Conservation (phyloP, 2,888 invertebrate species). For the Scrobipalpa atriplicella region DNA sequence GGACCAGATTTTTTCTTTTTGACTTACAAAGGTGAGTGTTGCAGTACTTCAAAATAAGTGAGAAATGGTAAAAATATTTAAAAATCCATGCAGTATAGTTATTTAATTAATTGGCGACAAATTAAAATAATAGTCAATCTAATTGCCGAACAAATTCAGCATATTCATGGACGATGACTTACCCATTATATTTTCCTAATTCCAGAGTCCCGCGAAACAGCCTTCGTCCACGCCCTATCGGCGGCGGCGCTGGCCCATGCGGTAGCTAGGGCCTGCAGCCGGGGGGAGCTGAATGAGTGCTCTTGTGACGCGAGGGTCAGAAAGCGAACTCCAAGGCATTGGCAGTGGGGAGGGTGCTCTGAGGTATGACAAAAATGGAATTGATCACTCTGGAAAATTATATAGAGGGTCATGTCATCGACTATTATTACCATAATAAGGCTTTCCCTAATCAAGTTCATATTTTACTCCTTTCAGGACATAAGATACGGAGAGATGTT, state of each 20-base stretch:
- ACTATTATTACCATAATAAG: no score
- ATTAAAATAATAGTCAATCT: no score
- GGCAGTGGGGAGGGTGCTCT: conserved; percentile 98
- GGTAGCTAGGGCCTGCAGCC: conserved; percentile 93
- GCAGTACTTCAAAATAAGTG: no score
- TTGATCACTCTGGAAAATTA: no score
- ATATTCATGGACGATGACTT: no score
- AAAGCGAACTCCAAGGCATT: conserved; percentile 87
- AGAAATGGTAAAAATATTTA: no score
- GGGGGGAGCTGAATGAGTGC: conserved; percentile 93
- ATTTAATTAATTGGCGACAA: no score
- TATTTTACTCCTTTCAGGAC: conserved; percentile 79
- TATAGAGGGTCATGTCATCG: no score
- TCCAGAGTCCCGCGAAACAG: conserved; percentile 94
- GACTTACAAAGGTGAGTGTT: no score
- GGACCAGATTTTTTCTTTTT: background rate
- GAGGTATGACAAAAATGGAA: conserved; percentile 86
- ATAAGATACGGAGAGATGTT: conserved; percentile 93
- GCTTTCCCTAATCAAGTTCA: background rate
- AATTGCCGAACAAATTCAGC: no score
- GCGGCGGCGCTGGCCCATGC: conserved; percentile 95
- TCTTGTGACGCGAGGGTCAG: conserved; percentile 93
- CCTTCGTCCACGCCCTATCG: conserved; percentile 94
- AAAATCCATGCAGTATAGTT: no score
- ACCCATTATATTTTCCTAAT: conserved; percentile 29